phyloP scores from a whole-genome alignment of 1,140 invertebrate species.

The Cydia splendana region DNA sequence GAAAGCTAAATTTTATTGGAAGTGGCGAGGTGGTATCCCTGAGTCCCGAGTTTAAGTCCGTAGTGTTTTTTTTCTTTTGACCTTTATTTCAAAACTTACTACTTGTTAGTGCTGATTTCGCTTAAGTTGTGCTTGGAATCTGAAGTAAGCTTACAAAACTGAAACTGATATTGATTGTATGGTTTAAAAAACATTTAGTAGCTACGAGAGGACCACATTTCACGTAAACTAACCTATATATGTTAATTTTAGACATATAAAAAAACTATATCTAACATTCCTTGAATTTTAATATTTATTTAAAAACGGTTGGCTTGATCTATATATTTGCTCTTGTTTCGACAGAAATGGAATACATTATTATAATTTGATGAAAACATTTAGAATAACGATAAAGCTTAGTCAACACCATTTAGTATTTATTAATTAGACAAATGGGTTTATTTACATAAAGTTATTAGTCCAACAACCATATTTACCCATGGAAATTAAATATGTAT shows the following conservation, averaged over 20 bases:
- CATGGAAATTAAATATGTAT: too few relatives aligned
- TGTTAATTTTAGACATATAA: background rate
- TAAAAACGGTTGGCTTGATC: background rate
- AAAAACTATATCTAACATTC: background rate
- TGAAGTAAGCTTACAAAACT: too few relatives aligned
- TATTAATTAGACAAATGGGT: background rate
- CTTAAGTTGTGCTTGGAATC: too few relatives aligned
- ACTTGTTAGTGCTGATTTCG: too few relatives aligned
- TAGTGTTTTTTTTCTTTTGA: too few relatives aligned
- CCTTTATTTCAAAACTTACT: too few relatives aligned
- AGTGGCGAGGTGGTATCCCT: too few relatives aligned
- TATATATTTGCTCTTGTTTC: background rate
- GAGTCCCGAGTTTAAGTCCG: too few relatives aligned
- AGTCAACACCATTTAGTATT: conserved; percentile 5
- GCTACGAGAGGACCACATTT: too few relatives aligned
- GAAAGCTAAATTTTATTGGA: too few relatives aligned
- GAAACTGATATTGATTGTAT: too few relatives aligned
- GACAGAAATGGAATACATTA: conserved; percentile 3
- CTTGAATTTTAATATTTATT: background rate
- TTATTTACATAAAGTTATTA: background rate
- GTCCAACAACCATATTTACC: background rate
- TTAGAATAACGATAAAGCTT: conserved; percentile 12
- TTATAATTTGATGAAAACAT: background rate
- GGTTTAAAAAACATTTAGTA: too few relatives aligned
- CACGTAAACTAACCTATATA: background rate